These are phyloP conservation scores for Calliphora vicina DNA, from an alignment of 1,140 invertebrate species.

Conservation along the genomic window DNA sequence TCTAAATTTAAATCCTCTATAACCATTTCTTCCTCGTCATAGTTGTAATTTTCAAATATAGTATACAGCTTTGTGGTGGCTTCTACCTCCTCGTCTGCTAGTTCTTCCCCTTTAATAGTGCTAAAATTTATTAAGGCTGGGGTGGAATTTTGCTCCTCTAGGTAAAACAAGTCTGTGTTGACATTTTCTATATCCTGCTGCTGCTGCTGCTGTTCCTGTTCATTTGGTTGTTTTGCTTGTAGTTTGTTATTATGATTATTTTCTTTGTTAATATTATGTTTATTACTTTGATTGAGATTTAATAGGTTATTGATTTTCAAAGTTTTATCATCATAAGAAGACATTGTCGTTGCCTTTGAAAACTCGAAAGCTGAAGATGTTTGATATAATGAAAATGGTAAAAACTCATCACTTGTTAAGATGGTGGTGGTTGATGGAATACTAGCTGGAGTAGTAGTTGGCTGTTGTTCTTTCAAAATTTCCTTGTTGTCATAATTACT, in stretches of 20 bases:
- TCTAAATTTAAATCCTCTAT: neutral
- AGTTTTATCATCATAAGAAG: conserved; percentile 46
- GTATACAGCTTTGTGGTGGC: conserved; percentile 8
- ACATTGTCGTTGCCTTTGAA: neutral
- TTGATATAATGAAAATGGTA: too few relatives aligned
- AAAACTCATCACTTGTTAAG: neutral
- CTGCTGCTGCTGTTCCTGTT: neutral
- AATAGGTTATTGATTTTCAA: conserved; percentile 52
- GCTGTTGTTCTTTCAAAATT: conserved; percentile 19
- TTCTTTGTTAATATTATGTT: neutral
- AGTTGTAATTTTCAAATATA: conserved; percentile 23
- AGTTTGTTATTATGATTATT: neutral
- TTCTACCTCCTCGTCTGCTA: neutral
- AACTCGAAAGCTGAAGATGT: too few relatives aligned
- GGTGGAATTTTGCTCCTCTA: too few relatives aligned
- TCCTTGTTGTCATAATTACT: neutral
- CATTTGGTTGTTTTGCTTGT: neutral
- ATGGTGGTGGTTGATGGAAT: neutral
- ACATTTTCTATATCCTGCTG: neutral
- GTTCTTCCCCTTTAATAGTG: conserved; percentile 6
- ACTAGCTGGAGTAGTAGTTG: neutral
- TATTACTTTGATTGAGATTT: conserved; percentile 42
- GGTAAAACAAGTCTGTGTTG: neutral
- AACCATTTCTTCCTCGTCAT: neutral
- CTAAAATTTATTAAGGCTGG: too few relatives aligned